Evolutionary conservation across 2,888 invertebrate species (phyloP), one percentile per base, ranked within the genome.

Genomic region (Dioctria linearis): DNA sequence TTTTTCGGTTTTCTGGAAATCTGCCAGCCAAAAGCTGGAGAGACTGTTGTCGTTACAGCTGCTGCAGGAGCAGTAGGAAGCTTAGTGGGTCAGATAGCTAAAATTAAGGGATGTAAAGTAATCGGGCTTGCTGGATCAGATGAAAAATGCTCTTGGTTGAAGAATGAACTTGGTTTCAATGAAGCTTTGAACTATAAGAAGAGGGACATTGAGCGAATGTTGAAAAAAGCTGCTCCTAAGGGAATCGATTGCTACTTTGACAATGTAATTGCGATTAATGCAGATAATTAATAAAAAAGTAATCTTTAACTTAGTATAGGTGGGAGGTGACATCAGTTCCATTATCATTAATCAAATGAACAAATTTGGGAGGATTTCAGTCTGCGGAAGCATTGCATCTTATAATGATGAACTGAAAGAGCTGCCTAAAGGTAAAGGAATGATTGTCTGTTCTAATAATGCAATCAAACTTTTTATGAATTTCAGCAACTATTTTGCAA

Each of bases 1-100:
- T 93, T 94, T 85, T 94, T 95, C 88, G 95, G 95, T 1, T 88
- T 95, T 9, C 87, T 93, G 82, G 93, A 95, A 84, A 88, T 94
- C 81, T 94, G 94, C 83, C 87, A 92, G 81, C 94, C 95, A 3
- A 93, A 94, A 88, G 84, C 90, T 4, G 94, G 94, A 8, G 95
- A 95, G 87, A 93, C 93, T 0, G 91, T 95, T 11, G 92, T 93
- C 2, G 91, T 95, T 2, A 93, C 92, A 43, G 93, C 93, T 4
- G 95, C 95, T 11, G 95, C 94, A 39, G 95, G 95, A 25, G 95
- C 95, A 54, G 95, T 95, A 11, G 95, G 95, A 5, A 93, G 92
- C 81, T 90, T 93, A 71, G 95, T 94, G 42, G 95, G 95, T 2
- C 95, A 95, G 90, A 93, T 95, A 82, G 95, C 92, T 1, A 95